Evolutionary conservation across 2,888 invertebrate species (phyloP), one percentile per base, ranked within the genome.

Genomic region (Sphecodes monilicornis): DNA sequence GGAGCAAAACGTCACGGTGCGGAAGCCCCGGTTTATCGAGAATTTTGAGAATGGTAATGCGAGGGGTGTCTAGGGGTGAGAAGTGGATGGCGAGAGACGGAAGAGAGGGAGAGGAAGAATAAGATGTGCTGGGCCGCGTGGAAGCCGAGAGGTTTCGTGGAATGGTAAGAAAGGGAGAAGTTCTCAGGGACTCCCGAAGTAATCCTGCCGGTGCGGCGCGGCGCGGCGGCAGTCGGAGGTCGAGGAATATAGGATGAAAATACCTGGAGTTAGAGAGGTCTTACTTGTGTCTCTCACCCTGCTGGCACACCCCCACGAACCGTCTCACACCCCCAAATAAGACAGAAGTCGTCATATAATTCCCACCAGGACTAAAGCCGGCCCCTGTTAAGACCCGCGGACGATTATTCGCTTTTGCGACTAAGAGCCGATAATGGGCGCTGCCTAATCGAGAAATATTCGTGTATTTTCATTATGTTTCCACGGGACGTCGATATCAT

Each of bases 191-290:
- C 92, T 92, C 92, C 90, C 86, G 87, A 90, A 94, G 93, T 94
- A 94, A 94, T 94, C 94, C 94, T 92, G 87, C 90, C 76, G 84
- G n/a, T n/a, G n/a, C n/a, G n/a, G n/a, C n/a, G n/a, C n/a, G n/a
- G n/a, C n/a, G n/a, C n/a, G n/a, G 80, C 81, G 91, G 92, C 86
- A 16, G 26, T 90, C 89, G 87, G 89, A 92, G 92, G 91, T 92
- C 92, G 90, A 90, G 89, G 92, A 94, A 94, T 94, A 94, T 94
- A 93, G 93, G 94, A 94, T 94, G 94, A 94, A 94, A 94, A 94
- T 94, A 94, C 94, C 94, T 94, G 92, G 94, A 94, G 94, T 94
- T 94, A 93, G 94, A 92, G 91, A 93, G 93, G 94, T 94, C 94
- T 94, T 94, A 90, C 90, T 89, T 76, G 77, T 86, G 77, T 86